phyloP scores from a whole-genome alignment of 2,888 invertebrate genomes.

The Uloborus plumipes region DNA sequence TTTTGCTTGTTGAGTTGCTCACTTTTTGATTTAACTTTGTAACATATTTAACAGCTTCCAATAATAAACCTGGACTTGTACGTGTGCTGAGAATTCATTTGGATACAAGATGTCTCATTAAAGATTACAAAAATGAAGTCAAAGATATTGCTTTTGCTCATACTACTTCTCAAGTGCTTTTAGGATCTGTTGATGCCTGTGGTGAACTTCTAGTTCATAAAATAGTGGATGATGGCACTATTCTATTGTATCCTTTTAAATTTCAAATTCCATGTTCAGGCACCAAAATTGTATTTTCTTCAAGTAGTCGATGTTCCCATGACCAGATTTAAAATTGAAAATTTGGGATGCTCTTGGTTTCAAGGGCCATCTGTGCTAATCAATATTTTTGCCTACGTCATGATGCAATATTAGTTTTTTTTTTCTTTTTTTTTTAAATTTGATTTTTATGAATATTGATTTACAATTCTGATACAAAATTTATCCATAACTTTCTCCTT shows the following conservation, averaged over 20 bases:
- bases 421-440: no score
- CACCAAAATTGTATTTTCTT: no score
- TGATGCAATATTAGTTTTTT: no score
- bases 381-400: no score
- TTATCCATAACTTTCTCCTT: no score
- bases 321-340: no score
- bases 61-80: slow-evolving; percentile 76
- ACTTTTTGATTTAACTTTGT: neutral
- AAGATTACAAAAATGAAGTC: slow-evolving; percentile 89
- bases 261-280: neutral
- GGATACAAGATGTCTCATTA: slow-evolving; percentile 83
- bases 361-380: no score
- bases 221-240: slow-evolving; percentile 68
- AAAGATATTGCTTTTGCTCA: slow-evolving; percentile 93
- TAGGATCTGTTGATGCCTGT: slow-evolving; percentile 89
- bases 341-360: no score
- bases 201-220: slow-evolving; percentile 83
- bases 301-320: no score
- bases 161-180: slow-evolving; percentile 81
- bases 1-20: neutral
- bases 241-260: slow-evolving; percentile 70
- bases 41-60: slow-evolving; percentile 17
- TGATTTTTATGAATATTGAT: no score
- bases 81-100: slow-evolving; percentile 85
- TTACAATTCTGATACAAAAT: no score